Base-by-base conservation (phyloP, 2,797 vertebrate species). In the Adrianichthys oophorus region DNA sequence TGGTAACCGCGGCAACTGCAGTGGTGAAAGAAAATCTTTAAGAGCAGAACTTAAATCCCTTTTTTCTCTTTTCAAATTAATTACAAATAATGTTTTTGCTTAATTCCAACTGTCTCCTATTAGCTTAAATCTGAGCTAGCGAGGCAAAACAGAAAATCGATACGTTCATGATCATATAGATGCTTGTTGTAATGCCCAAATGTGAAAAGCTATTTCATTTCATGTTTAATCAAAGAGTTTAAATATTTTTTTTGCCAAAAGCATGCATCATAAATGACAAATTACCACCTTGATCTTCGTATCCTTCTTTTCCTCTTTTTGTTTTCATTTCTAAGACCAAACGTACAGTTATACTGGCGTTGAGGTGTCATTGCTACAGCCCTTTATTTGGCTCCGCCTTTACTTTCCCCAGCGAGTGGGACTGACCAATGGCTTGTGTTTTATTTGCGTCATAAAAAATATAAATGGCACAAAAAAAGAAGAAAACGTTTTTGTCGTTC, bases 391-490 rank as follows among this genome's bases (percentile, higher is more conserved):
- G 67, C 66, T 66, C 59, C 23, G 24, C 24, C 5, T 67, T 68
- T 59, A 72, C 73, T 80, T 72, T 68, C 80, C 70, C 68, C 75
- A 63, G 68, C 43, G 76, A 70, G 55, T 62, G 65, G 7, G 60
- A 76, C 80, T 63, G 76, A 71, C 65, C 70, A 82, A 81, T 85
- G 87, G 86, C 90, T 87, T 89, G 59, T 79, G 59, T 80, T 61
- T 56, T 63, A 65, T 59, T 84, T 79, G 62, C 49, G 14, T 48
- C 47, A 23, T 45, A 52, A 62, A 62, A 68, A 73, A 72, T 16
- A 40, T 46, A 19, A 83, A 58, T 75, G 78, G 72, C 76, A 84
- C 66, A 24, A 61, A 71, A 24, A 62, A 76, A 62, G 55, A 72
- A 68, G 18, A 54, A 15, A 50, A 41, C 52, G 17, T 63, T 48